Evolutionary conservation across 2,797 vertebrate species (phyloP).

Genomic region (Mastacembelus armatus): DNA sequence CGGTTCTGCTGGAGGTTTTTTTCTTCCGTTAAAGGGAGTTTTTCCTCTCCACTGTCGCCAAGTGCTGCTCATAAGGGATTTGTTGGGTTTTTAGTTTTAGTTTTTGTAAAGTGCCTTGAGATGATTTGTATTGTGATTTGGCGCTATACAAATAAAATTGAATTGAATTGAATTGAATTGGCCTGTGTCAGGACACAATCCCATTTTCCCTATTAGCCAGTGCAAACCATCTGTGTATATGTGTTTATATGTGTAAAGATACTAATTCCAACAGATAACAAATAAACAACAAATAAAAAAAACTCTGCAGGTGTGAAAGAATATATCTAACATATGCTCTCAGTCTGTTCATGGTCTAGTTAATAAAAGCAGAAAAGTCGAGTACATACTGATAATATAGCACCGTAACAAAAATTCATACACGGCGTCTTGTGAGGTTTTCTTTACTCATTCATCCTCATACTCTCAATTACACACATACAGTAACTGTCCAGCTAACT

Average conservation of each 20-base stretch:
- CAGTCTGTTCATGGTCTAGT: conserved; percentile 2
- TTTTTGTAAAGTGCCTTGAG: too few relatives aligned
- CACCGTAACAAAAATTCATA: neutral
- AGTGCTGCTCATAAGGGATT: too few relatives aligned
- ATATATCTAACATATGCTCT: neutral
- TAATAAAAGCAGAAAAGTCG: neutral
- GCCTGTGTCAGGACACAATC: conserved; percentile 86
- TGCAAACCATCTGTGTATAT: conserved; percentile 74
- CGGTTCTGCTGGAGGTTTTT: too few relatives aligned
- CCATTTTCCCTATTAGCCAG: conserved; percentile 90
- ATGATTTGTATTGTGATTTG: too few relatives aligned
- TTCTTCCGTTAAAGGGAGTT: too few relatives aligned
- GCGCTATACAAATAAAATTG: too few relatives aligned
- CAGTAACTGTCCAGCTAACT: conserved; percentile 22
- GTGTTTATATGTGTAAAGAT: conserved; percentile 23
- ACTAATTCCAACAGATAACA: conserved; percentile 3
- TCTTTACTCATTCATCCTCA: conserved; percentile 15
- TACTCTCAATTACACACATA: conserved; percentile 28
- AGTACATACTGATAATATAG: conserved; percentile 3
- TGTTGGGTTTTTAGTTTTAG: too few relatives aligned
- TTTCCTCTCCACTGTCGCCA: too few relatives aligned
- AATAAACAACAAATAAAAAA: neutral
- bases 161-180: too few relatives aligned
- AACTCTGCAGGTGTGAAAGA: neutral
- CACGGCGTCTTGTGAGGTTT: conserved; percentile 17